Evolutionary conservation across 2,888 invertebrate species (phyloP).

Genomic region (Pandemis heparana): DNA sequence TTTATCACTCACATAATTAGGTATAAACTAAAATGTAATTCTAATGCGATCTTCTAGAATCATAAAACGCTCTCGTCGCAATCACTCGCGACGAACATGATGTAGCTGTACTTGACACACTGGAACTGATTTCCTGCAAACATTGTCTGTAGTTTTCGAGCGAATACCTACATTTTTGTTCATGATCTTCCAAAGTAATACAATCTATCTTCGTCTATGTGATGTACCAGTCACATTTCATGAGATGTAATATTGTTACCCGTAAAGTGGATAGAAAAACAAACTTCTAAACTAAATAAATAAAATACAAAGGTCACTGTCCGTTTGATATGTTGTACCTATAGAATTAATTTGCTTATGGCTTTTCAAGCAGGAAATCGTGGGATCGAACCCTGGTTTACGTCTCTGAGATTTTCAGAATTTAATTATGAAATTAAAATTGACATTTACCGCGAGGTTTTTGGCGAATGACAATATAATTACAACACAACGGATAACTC

Average conservation of each 20-base stretch:
- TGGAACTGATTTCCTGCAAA: slow-evolving; percentile 1
- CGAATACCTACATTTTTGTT: slow-evolving; percentile 17
- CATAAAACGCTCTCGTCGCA: too few relatives aligned
- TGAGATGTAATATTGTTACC: slow-evolving; percentile 8
- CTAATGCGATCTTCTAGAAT: too few relatives aligned
- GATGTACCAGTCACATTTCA: slow-evolving; percentile 8
- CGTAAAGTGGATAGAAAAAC: slow-evolving; percentile 6
- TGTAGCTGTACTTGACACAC: neutral
- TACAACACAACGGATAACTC: too few relatives aligned
- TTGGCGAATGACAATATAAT: too few relatives aligned
- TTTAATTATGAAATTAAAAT: too few relatives aligned
- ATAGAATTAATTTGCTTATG: neutral
- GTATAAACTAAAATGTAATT: too few relatives aligned
- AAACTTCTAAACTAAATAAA: neutral
- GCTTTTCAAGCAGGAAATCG: neutral
- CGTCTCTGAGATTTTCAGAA: too few relatives aligned
- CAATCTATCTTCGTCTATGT: slow-evolving; percentile 10
- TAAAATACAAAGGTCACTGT: neutral
- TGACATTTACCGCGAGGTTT: too few relatives aligned
- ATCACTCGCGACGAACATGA: neutral
- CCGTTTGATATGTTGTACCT: neutral
- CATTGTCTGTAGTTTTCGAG: slow-evolving; percentile 1
- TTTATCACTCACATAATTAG: too few relatives aligned
- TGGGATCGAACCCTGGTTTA: too few relatives aligned
- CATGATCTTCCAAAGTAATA: slow-evolving; percentile 14